phyloP scores from a whole-genome alignment of 2,888 invertebrate species.

The Allolobophora icterica region DNA sequence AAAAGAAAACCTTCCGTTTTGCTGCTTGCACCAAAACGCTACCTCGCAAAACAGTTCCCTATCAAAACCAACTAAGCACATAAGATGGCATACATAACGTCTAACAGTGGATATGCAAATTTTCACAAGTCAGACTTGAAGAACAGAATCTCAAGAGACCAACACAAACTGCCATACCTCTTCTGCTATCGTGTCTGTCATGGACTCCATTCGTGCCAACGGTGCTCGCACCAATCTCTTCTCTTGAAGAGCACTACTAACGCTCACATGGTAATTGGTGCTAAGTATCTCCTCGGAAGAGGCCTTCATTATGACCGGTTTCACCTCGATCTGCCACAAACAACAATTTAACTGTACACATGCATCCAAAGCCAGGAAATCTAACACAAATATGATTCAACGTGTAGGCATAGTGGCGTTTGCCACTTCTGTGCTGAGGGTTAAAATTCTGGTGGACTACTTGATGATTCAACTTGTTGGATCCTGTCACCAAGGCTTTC shows the following conservation, averaged over 20 bases:
- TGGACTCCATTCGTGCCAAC: slow-evolving; percentile 62
- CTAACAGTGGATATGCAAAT: neutral
- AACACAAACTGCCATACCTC: slow-evolving; percentile 32
- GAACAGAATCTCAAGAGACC: neutral
- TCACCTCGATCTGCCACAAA: slow-evolving; percentile 20
- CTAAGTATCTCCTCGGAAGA: slow-evolving; percentile 36
- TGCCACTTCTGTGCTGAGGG: too few species aligned
- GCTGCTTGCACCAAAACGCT: too few species aligned
- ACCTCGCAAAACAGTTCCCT: too few species aligned
- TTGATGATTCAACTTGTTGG: too few species aligned
- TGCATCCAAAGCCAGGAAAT: neutral
- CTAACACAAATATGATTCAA: neutral
- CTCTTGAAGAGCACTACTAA: slow-evolving; percentile 25
- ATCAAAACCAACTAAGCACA: neutral
- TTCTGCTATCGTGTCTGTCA: slow-evolving; percentile 50
- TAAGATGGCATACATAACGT: neutral
- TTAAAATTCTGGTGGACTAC: too few species aligned
- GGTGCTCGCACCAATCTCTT: slow-evolving; percentile 53
- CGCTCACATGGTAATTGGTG: neutral
- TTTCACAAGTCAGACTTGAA: neutral
- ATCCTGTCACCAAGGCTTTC: too few species aligned
- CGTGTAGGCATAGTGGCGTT: neutral
- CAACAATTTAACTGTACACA: neutral
- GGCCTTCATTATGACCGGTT: slow-evolving; percentile 35
- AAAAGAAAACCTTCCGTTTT: too few species aligned